These are phyloP conservation scores for Neotoxoptera formosana DNA, from an alignment of 1,140 invertebrate species.

Conservation along the genomic window DNA sequence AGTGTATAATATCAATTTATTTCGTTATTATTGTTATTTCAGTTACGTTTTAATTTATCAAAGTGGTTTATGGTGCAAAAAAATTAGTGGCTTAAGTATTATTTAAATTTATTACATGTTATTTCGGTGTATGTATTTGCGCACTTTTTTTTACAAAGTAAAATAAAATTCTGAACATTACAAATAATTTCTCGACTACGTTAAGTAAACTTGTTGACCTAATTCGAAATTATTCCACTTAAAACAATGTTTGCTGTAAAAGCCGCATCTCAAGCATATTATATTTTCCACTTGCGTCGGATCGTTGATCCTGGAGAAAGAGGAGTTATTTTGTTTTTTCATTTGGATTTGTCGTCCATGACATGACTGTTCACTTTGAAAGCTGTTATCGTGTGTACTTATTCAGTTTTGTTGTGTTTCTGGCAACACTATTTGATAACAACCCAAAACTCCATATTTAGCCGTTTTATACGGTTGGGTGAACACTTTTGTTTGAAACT, in stretches of 20 bases:
- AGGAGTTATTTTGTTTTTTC: slow-evolving; percentile 10
- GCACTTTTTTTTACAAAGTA: background rate
- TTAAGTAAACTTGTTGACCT: slow-evolving; percentile 33
- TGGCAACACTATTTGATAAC: slow-evolving; percentile 30
- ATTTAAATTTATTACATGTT: slow-evolving; percentile 7
- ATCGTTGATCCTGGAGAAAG: background rate
- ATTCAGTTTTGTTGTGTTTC: slow-evolving; percentile 15
- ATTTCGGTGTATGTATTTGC: background rate
- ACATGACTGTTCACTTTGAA: background rate
- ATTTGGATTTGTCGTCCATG: slow-evolving; percentile 38
- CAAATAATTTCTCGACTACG: background rate
- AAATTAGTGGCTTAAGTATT: background rate
- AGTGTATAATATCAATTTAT: background rate
- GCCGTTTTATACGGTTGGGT: slow-evolving; percentile 19
- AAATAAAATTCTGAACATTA: background rate
- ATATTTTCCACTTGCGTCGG: background rate
- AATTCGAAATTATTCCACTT: slow-evolving; percentile 38
- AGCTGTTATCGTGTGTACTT: background rate
- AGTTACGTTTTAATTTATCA: slow-evolving; percentile 14
- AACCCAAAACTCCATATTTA: background rate
- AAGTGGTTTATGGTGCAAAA: background rate
- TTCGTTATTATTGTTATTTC: background rate
- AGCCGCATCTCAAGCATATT: background rate
- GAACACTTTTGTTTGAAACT: slow-evolving; percentile 31
- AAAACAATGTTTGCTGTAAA: slow-evolving; percentile 16